Percentiles rank a stretch among this genome's conserved stretches.
Conservation (phyloP, 2,113 vertebrate genomes). For the Xenotilapia leptura region DNA sequence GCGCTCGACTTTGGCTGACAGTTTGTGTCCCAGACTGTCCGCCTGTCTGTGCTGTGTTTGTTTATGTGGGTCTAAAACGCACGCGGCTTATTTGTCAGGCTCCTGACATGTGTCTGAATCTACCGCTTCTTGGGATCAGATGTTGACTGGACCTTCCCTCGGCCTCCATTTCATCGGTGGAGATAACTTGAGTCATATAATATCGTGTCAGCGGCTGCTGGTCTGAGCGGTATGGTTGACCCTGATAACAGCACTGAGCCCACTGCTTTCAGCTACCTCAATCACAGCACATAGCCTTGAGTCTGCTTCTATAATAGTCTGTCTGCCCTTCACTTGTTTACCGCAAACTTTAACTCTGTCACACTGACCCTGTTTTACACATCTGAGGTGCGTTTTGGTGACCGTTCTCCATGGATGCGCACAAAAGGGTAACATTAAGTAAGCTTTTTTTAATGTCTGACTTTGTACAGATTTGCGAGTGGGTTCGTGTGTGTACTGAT, state of each 20-base stretch:
- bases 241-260: constrained; percentile 51
- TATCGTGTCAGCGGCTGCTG: constrained; percentile 37
- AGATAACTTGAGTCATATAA: constrained; percentile 46
- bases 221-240: constrained; percentile 49
- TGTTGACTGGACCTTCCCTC: constrained; percentile 21
- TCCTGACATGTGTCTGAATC: constrained; percentile 21
- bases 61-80: background rate
- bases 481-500: background rate
- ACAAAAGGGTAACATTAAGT: background rate
- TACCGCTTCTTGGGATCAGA: background rate
- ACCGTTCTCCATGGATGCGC: background rate
- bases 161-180: constrained; percentile 20
- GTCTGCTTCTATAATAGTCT: constrained; percentile 25
- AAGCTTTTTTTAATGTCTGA: background rate
- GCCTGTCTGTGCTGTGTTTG: background rate
- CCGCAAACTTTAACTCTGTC: constrained; percentile 16
- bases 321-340: constrained; percentile 20
- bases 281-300: constrained; percentile 19
- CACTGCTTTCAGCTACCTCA: constrained; percentile 24
- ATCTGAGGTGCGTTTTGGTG: constrained; percentile 11
- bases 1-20: constrained; percentile 32
- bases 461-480: background rate
- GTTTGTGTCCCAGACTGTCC: background rate
- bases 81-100: background rate
- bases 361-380: constrained; percentile 21